Base-by-base conservation (phyloP, 2,113 vertebrate genomes). In the Melanerpes aurifrons region DNA sequence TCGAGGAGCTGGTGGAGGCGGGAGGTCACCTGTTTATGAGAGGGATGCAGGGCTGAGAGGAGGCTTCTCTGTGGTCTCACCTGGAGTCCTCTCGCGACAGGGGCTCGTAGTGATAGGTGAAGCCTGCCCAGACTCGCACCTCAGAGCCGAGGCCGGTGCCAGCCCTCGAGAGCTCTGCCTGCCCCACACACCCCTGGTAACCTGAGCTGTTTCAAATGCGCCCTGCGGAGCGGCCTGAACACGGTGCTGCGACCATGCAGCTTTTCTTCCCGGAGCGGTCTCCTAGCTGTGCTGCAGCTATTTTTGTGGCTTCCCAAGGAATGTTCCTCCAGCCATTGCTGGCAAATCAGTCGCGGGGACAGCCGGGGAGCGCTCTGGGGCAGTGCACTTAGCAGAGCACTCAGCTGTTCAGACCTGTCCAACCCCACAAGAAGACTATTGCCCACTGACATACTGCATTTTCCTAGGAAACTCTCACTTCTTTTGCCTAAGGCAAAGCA, bases 221-320 rank as follows among this genome's bases (percentile, higher is more conserved):
- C 16, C 16, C 14, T 62, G 57, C 77, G 2, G 5, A 4, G 67
- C 17, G 28, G 22, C 37, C 7, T 7, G n/a, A 22, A 7, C 26
- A 50, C 74, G 10, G 8, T 13, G 89, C 11, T 71, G 50, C 48
- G 68, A 25, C 28, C 43, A 5, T 6, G 66, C 43, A 40, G 45
- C 61, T 74, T 35, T 37, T 19, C 4, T 10, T 70, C 82, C 66
- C 73, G 5, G 75, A 15, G 82, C 25, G 2, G 79, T 25, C 89
- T 35, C 61, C 9, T n/a, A 17, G 79, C 72, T 92, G 15, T 20
- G 73, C 73, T 83, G 62, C 62, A 45, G 67, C 87, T 96, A 86
- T 96, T 96, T 94, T 91, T 94, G 82, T 86, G 95, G 75, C 54
- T 90, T 64, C 70, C 58, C 79, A 5, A 85, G 87, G 87, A 96